A percentile compares a stretch with the other conserved stretches of the same genome.
These are phyloP conservation scores for Axea sp. DNA, from an alignment of 2,888 invertebrate species.

Conservation along the genomic window DNA sequence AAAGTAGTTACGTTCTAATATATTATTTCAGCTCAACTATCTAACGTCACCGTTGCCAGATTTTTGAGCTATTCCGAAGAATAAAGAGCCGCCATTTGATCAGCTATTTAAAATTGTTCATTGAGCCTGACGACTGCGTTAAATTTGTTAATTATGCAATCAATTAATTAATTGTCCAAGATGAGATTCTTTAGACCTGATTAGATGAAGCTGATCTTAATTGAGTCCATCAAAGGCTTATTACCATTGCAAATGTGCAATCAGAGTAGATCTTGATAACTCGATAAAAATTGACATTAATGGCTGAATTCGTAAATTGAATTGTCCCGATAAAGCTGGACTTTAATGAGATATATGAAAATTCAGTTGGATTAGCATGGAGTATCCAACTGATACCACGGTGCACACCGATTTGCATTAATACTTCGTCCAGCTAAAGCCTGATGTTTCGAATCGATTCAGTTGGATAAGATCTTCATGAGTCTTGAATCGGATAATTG, in stretches of 20 bases:
- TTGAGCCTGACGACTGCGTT: conserved; percentile 12
- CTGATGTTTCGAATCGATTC: conserved; percentile 13
- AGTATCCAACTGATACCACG: background rate
- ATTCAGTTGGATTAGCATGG: conserved; percentile 17
- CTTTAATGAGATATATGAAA: conserved; percentile 28
- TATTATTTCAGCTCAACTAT: conserved; percentile 33
- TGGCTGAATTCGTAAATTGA: conserved; percentile 30
- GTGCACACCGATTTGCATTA: background rate
- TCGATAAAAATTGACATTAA: conserved; percentile 38
- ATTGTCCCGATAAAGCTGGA: conserved; percentile 32
- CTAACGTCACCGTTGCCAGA: background rate
- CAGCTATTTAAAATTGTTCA: conserved; percentile 16
- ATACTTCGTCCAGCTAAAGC: background rate
- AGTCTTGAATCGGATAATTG: conserved; percentile 8
- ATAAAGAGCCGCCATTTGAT: conserved; percentile 15
- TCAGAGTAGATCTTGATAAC: conserved; percentile 27
- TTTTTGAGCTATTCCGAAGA: conserved; percentile 12
- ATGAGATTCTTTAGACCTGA: conserved; percentile 28
- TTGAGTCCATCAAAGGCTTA: conserved; percentile 22
- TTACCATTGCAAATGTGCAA: conserved; percentile 21
- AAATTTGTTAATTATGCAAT: conserved; percentile 35
- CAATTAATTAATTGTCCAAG: conserved; percentile 15
- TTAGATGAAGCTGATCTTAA: conserved; percentile 25
- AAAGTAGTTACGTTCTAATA: conserved; percentile 50
- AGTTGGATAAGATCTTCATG: conserved; percentile 7